Conservation (phyloP, 1,140 invertebrate species). For the Ridgeia piscesae region DNA sequence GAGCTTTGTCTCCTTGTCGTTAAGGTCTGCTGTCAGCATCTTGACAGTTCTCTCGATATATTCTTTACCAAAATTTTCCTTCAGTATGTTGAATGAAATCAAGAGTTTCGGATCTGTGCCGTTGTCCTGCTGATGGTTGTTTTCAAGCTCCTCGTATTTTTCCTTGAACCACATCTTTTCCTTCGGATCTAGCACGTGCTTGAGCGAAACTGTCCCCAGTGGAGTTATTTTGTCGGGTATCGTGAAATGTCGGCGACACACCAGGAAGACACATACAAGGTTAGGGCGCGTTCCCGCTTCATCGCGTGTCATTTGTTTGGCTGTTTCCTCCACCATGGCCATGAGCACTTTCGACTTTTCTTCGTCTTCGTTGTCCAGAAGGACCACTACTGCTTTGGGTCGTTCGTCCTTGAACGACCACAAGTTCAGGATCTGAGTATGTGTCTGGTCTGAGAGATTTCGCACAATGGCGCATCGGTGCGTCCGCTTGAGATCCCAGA, state of each 20-base stretch:
- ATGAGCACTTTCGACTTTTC: slow-evolving; percentile 34
- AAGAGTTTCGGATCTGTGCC: slow-evolving; percentile 33
- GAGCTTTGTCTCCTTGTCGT: slow-evolving; percentile 30
- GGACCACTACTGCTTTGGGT: slow-evolving; percentile 37
- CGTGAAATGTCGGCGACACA: slow-evolving; percentile 32
- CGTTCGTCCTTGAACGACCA: slow-evolving; percentile 32
- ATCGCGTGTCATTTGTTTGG: slow-evolving; percentile 28
- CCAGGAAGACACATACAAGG: slow-evolving; percentile 38
- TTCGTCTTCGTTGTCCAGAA: slow-evolving; percentile 45
- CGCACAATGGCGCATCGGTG: slow-evolving; percentile 41
- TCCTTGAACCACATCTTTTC: slow-evolving; percentile 38
- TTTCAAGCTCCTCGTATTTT: slow-evolving; percentile 24
- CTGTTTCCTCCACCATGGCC: slow-evolving; percentile 34
- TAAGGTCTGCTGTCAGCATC: slow-evolving; percentile 31
- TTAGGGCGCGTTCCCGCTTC: background rate
- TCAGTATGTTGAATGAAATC: slow-evolving; percentile 41
- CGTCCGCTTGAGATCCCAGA: slow-evolving; percentile 38
- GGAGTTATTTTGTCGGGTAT: slow-evolving; percentile 3
- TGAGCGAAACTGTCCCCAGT: slow-evolving; percentile 30
- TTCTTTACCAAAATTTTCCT: slow-evolving; percentile 37
- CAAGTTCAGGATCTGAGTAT: slow-evolving; percentile 35
- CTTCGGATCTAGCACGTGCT: slow-evolving; percentile 32
- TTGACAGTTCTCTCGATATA: slow-evolving; percentile 35
- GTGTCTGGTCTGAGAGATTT: slow-evolving; percentile 38
- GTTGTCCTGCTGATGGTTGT: background rate